Conservation (phyloP, 92 coral and sea anemone genomes). For the Umimayanthus kanabou region DNA sequence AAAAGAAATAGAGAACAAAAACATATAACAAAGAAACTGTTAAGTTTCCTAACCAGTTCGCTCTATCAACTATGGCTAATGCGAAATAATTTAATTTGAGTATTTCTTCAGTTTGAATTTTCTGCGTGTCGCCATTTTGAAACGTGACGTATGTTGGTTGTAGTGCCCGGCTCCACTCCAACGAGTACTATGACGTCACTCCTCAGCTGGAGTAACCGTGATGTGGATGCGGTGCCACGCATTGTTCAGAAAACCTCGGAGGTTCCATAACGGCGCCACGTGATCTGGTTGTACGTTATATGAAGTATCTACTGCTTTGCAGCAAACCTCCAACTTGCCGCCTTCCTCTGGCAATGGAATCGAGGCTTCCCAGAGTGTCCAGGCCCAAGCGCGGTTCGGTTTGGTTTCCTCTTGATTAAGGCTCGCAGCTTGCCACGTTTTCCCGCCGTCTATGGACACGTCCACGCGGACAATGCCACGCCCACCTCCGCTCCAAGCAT, state of each 20-base stretch:
- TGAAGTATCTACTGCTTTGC: slow-evolving; percentile 87
- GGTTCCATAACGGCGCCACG: slow-evolving; percentile 92
- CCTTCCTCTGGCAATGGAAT: slow-evolving; percentile 67
- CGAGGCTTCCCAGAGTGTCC: slow-evolving; percentile 78
- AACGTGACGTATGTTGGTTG: no score
- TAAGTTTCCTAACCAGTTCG: no score
- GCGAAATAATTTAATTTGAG: no score
- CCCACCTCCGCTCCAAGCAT: slow-evolving; percentile 91
- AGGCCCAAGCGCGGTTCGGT: slow-evolving; percentile 75
- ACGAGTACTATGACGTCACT: background rate
- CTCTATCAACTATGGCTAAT: no score
- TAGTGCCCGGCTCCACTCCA: no score
- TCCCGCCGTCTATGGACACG: slow-evolving; percentile 80
- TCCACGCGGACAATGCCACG: slow-evolving; percentile 80
- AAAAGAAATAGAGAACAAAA: no score
- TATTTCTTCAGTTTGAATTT: no score
- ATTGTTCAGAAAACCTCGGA: slow-evolving; percentile 88
- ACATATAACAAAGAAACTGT: no score
- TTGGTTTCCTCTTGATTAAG: slow-evolving; percentile 57
- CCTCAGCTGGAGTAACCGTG: slow-evolving; percentile 49
- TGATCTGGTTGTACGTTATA: slow-evolving; percentile 83
- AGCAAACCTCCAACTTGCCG: slow-evolving; percentile 74
- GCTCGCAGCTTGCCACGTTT: slow-evolving; percentile 73
- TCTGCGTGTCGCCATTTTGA: no score
- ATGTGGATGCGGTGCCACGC: slow-evolving; percentile 90